Evolutionary conservation across 2,888 invertebrate species (phyloP).

Genomic region (Trichopria drosophilae): DNA sequence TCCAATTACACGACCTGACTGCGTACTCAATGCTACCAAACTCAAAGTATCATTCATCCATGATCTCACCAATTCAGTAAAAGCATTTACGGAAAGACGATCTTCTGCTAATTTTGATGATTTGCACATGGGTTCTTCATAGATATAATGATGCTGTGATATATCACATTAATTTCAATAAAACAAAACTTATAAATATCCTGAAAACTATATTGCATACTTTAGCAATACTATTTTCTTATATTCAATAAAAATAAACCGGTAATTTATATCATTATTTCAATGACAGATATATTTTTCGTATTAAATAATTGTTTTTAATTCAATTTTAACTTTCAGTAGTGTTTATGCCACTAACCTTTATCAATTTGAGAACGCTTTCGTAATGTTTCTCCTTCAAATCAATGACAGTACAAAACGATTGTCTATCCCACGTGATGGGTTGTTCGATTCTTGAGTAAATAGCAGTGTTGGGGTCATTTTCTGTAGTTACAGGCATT

Average conservation of each 20-base stretch:
- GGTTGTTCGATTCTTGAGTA: conserved; percentile 41
- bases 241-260: not conserved
- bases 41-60: conserved; percentile 51
- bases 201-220: conserved; percentile 1
- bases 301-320: not conserved
- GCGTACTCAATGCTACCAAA: conserved; percentile 44
- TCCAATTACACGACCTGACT: conserved; percentile 47
- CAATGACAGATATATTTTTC: not conserved
- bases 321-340: not conserved
- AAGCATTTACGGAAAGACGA: conserved; percentile 38
- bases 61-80: conserved; percentile 38
- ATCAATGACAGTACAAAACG: conserved; percentile 44
- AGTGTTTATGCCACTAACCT: conserved; percentile 42
- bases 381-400: conserved; percentile 43
- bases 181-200: not conserved
- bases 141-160: conserved; percentile 46
- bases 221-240: not conserved
- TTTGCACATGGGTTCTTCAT: conserved; percentile 47
- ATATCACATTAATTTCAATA: not conserved
- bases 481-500: no score
- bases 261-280: not conserved
- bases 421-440: conserved; percentile 41
- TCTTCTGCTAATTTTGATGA: conserved; percentile 41
- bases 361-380: conserved; percentile 45
- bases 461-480: conserved; percentile 35